These are phyloP conservation scores for Acomys russatus DNA, from an alignment of 2,797 vertebrate species.

Conservation along the genomic window DNA sequence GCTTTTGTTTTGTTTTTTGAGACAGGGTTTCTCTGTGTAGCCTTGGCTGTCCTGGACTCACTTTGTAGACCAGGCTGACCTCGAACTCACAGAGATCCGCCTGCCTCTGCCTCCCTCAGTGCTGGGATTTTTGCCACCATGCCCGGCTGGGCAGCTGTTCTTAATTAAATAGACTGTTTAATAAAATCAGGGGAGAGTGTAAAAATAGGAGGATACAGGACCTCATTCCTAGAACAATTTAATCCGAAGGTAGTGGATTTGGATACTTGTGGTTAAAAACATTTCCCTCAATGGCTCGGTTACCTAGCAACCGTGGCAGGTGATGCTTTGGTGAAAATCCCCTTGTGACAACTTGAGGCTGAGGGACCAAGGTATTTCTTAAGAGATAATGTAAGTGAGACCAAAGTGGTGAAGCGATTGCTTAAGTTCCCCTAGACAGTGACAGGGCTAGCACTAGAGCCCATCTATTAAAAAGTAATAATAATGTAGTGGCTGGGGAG, in stretches of 20 bases:
- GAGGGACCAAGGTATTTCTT: slow-evolving; percentile 5
- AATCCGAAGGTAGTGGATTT: neutral
- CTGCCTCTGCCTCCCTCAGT: too few relatives aligned
- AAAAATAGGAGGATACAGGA: neutral
- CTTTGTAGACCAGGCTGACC: too few relatives aligned
- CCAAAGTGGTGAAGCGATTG: neutral
- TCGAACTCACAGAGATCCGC: too few relatives aligned
- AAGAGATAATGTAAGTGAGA: slow-evolving; percentile 1
- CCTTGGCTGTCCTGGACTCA: too few relatives aligned
- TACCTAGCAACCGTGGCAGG: neutral
- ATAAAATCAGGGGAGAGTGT: neutral
- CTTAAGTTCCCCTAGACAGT: neutral
- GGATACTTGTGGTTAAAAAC: neutral
- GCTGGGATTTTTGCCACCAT: too few relatives aligned
- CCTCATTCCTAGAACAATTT: neutral
- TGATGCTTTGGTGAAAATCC: neutral
- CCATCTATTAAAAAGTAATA: neutral
- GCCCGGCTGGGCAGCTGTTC: neutral
- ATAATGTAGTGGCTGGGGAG: neutral
- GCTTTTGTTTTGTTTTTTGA: too few relatives aligned
- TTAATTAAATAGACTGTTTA: neutral
- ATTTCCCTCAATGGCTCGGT: neutral
- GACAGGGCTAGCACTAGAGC: slow-evolving; percentile 13
- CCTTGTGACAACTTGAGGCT: neutral
- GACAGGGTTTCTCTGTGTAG: too few relatives aligned